phyloP scores from a whole-genome alignment of 2,113 vertebrate species.

The Cebidichthys violaceus region DNA sequence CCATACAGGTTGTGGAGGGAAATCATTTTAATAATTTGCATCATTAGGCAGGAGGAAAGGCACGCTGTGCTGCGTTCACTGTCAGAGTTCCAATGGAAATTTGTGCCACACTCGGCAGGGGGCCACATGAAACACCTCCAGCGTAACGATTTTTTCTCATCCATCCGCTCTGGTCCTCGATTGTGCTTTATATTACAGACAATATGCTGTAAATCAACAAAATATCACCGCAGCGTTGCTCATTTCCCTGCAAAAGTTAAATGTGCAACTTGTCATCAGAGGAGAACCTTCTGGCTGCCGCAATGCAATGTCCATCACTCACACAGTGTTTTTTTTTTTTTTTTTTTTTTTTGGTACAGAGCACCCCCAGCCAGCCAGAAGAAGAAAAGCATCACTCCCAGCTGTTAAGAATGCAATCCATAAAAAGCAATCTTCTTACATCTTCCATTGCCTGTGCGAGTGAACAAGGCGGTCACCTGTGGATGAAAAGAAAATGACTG shows the following conservation, averaged over 20 bases:
- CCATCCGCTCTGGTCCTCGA: not conserved
- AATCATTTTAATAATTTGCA: conserved; percentile 72
- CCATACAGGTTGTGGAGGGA: conserved; percentile 61
- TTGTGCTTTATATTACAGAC: conserved; percentile 9
- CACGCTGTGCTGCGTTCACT: conserved; percentile 49
- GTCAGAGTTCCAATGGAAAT: conserved; percentile 36
- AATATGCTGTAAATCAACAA: conserved; percentile 13
- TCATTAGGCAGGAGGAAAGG: conserved; percentile 61
- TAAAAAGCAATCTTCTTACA: conserved; percentile 66
- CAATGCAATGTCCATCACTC: conserved; percentile 25
- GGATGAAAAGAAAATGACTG: conserved; percentile 53
- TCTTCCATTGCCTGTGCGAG: conserved; percentile 25
- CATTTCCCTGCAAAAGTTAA: conserved; percentile 27
- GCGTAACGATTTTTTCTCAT: not conserved
- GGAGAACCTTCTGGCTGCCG: conserved; percentile 37
- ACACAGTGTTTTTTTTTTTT: not conserved
- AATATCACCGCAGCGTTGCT: conserved; percentile 12
- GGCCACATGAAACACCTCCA: conserved; percentile 24
- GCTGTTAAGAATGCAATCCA: conserved; percentile 31
- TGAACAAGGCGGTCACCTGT: conserved; percentile 65
- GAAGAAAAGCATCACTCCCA: not conserved
- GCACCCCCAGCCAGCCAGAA: not conserved
- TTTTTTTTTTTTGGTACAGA: not conserved
- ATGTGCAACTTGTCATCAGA: conserved; percentile 4
- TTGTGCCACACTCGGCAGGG: conserved; percentile 48